phyloP scores from a whole-genome alignment of 2,888 invertebrate genomes.

The Tetanocera ferruginea region DNA sequence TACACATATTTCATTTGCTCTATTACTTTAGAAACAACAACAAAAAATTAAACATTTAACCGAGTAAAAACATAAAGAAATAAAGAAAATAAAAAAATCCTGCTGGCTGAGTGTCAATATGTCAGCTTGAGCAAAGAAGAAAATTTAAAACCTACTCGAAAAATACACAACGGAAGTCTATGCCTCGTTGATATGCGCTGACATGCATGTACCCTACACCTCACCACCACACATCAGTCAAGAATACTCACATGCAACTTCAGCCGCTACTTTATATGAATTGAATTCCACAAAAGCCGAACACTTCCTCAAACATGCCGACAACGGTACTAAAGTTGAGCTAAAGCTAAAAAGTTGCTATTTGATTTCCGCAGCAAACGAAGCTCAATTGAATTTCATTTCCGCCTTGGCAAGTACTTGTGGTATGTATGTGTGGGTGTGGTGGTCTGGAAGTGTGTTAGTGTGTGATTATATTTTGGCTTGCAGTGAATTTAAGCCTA shows the following conservation, averaged over 20 bases:
- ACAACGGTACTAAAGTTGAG: not conserved
- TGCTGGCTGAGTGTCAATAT: not conserved
- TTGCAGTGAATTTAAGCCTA: not conserved
- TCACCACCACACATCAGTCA: slow-evolving; percentile 39
- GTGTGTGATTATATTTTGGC: not conserved
- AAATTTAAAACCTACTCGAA: not conserved
- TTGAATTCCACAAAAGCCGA: slow-evolving; percentile 11
- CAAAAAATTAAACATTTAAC: not conserved
- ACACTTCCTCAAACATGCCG: slow-evolving; percentile 22
- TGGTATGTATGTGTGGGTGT: not conserved
- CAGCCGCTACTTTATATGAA: not conserved
- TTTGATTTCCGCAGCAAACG: slow-evolving; percentile 32
- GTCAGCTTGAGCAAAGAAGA: not conserved
- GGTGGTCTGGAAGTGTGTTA: not conserved
- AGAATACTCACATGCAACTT: slow-evolving; percentile 33
- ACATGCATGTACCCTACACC: not conserved
- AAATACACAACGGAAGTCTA: not conserved
- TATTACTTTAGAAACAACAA: not conserved
- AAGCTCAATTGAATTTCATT: slow-evolving; percentile 35
- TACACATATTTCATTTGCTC: not conserved
- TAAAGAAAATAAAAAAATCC: not conserved
- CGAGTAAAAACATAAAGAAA: not conserved
- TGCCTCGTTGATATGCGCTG: not conserved
- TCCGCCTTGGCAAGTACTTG: slow-evolving; percentile 3
- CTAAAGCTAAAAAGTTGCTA: slow-evolving; percentile 26